A percentile compares a stretch with the other conserved stretches of the same genome.
Conservation (phyloP, 2,113 vertebrate genomes). For the Xiphophorus maculatus region DNA sequence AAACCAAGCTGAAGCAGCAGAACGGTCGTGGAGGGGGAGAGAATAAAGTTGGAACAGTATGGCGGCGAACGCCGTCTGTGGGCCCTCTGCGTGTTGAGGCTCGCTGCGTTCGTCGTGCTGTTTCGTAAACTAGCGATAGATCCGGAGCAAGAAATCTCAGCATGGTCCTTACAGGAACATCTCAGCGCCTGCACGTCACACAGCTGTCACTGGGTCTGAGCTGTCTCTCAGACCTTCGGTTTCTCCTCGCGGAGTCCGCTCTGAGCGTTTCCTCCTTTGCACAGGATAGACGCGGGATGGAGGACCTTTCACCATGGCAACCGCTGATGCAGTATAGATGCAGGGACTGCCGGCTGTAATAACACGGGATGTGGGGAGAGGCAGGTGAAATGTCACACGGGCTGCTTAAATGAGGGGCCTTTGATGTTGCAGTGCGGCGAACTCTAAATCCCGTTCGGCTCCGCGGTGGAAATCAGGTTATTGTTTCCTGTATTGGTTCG, state of each 20-base stretch:
- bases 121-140: constrained; percentile 25
- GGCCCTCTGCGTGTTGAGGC: constrained; percentile 13
- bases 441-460: constrained; percentile 51
- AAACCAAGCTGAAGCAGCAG: constrained; percentile 1
- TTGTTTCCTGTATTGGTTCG: constrained; percentile 50
- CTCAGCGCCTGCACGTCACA: constrained; percentile 31
- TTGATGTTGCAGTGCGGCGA: constrained; percentile 61
- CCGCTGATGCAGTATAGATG: constrained; percentile 72
- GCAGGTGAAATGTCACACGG: constrained; percentile 67
- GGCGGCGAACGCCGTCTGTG: constrained; percentile 10
- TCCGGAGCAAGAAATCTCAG: constrained; percentile 30
- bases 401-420: constrained; percentile 58
- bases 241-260: constrained; percentile 39
- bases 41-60: background rate
- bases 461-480: constrained; percentile 46
- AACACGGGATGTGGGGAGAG: constrained; percentile 49
- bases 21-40: background rate
- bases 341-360: constrained; percentile 48
- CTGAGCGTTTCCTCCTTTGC: constrained; percentile 49
- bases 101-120: constrained; percentile 9
- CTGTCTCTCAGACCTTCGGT: constrained; percentile 47
- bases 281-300: constrained; percentile 58
- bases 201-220: constrained; percentile 44
- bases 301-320: constrained; percentile 75
- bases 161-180: constrained; percentile 32